Evolutionary conservation across 2,888 invertebrate species (phyloP).

Genomic region (Xylophagus ater): DNA sequence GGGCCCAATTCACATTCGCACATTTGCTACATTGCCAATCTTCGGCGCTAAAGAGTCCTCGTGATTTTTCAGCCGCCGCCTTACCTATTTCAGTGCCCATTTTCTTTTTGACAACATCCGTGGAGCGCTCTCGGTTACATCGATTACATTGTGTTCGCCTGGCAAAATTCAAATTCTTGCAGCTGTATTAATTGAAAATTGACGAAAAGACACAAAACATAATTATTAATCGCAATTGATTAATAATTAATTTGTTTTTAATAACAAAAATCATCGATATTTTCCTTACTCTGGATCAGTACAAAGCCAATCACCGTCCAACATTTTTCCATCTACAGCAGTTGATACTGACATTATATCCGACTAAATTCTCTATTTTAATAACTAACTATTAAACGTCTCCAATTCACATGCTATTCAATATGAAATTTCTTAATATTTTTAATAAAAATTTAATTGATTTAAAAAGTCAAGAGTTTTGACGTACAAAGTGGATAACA

Average conservation of each 20-base stretch:
- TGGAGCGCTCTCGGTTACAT: slow-evolving; percentile 63
- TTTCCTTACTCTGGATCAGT: slow-evolving; percentile 38
- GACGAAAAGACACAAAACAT: slow-evolving; percentile 11
- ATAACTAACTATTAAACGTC: too few species aligned
- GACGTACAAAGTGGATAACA: too few species aligned
- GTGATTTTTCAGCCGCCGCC: slow-evolving; percentile 94
- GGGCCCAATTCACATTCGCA: slow-evolving; percentile 96
- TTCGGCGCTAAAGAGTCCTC: slow-evolving; percentile 74
- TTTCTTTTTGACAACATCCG: slow-evolving; percentile 55
- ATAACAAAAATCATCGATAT: slow-evolving; percentile 19
- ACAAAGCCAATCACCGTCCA: slow-evolving; percentile 29
- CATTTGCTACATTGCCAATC: slow-evolving; percentile 99
- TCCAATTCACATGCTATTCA: too few species aligned
- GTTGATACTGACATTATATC: slow-evolving; percentile 4
- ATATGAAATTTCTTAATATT: too few species aligned
- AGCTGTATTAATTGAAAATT: slow-evolving; percentile 35
- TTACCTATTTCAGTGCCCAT: slow-evolving; percentile 95
- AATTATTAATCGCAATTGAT: slow-evolving; percentile 16
- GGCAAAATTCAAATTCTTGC: slow-evolving; percentile 92
- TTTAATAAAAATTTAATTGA: too few species aligned
- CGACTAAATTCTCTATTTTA: too few species aligned
- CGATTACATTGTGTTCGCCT: slow-evolving; percentile 82
- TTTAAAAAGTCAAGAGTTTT: too few species aligned
- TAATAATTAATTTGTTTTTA: background rate
- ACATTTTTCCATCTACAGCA: slow-evolving; percentile 9